Conservation (phyloP, 2,797 vertebrate genomes). For the Labeo calbasu region DNA sequence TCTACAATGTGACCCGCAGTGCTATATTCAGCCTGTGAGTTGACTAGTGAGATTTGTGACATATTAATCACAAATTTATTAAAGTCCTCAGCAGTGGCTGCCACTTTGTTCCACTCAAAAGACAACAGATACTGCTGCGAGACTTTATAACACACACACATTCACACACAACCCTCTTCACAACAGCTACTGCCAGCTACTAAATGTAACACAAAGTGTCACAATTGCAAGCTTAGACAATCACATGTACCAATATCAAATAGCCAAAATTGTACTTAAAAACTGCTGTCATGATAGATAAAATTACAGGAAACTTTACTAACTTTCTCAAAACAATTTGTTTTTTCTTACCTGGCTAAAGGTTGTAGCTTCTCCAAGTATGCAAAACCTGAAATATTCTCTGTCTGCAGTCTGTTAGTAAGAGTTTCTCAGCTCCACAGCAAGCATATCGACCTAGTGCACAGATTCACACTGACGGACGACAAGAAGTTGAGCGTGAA, state of each 20-base stretch:
- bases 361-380: constrained; percentile 17
- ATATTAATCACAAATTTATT: constrained; percentile 74
- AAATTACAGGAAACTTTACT: not conserved
- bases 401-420: constrained; percentile 20
- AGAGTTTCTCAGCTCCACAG: constrained; percentile 35
- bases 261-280: not conserved
- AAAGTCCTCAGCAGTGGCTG: constrained; percentile 72
- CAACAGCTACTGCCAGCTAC: constrained; percentile 8
- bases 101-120: constrained; percentile 59
- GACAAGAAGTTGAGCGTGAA: constrained; percentile 47
- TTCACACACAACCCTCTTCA: constrained; percentile 37
- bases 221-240: constrained; percentile 15
- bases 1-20: constrained; percentile 54
- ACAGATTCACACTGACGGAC: constrained; percentile 44
- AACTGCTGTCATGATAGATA: not conserved
- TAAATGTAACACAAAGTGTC: constrained; percentile 21
- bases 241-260: not conserved
- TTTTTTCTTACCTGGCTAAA: constrained; percentile 51
- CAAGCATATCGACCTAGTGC: constrained; percentile 42
- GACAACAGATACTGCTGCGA: constrained; percentile 26
- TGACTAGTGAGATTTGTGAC: constrained; percentile 59
- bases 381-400: constrained; percentile 12
- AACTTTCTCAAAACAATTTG: not conserved
- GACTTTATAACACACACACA: constrained; percentile 24
- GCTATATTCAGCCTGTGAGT: constrained; percentile 39